Evolutionary conservation across 2,113 vertebrate genomes (phyloP).

Genomic region (Pluvianellus socialis): DNA sequence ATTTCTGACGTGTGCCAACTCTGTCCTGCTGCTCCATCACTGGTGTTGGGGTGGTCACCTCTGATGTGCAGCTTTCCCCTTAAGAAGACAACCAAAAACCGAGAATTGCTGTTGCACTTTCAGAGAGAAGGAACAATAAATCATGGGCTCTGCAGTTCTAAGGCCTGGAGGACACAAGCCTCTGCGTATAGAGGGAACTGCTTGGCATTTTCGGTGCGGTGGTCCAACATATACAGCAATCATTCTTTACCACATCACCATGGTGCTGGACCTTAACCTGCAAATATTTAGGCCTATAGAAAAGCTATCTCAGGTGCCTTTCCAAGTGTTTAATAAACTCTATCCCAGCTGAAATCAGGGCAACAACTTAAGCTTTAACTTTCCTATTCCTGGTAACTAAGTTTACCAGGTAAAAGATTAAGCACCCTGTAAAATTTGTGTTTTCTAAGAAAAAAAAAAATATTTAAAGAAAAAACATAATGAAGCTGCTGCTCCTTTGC

Average conservation of each 20-base stretch:
- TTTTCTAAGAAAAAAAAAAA: neutral
- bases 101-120: neutral
- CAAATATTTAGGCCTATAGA: neutral
- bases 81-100: neutral
- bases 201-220: neutral
- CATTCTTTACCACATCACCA: rapidly evolving
- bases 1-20: neutral
- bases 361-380: neutral
- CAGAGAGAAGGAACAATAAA: neutral
- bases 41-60: neutral
- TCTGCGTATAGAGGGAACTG: neutral
- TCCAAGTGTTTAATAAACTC: neutral
- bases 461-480: neutral
- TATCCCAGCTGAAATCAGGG: neutral
- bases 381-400: neutral
- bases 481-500: neutral
- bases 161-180: neutral
- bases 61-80: neutral
- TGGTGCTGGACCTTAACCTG: neutral
- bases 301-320: neutral
- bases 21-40: rapidly evolving
- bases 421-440: neutral
- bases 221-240: neutral
- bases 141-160: neutral
- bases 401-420: neutral